These are phyloP conservation scores for Trichopoda pennipes DNA, from an alignment of 2,888 invertebrate genomes.

Conservation along the genomic window DNA sequence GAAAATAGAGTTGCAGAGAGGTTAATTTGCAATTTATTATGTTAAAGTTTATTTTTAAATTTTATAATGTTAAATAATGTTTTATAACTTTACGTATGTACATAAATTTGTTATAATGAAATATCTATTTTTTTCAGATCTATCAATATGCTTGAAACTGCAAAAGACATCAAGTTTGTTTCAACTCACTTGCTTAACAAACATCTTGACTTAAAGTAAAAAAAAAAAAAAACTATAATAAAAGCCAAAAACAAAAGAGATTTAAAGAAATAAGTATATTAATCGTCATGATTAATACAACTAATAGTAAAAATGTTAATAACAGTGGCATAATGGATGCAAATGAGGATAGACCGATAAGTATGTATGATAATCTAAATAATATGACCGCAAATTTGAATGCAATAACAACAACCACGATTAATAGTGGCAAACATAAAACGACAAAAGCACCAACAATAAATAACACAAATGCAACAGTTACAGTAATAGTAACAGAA, in stretches of 20 bases:
- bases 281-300: slow-evolving; percentile 42
- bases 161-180: slow-evolving; percentile 5
- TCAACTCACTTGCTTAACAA: slow-evolving; percentile 13
- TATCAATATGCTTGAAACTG: slow-evolving; percentile 28
- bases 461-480: slow-evolving; percentile 54
- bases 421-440: slow-evolving; percentile 70
- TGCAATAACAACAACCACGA: slow-evolving; percentile 53
- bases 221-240: slow-evolving; percentile 20
- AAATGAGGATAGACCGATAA: slow-evolving; percentile 77
- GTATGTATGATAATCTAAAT: slow-evolving; percentile 80
- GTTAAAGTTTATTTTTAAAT: too few relatives aligned
- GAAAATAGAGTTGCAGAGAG: too few relatives aligned
- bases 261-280: slow-evolving; percentile 37
- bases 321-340: slow-evolving; percentile 72
- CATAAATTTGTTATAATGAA: neutral
- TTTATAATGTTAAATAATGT: too few relatives aligned
- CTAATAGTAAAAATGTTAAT: slow-evolving; percentile 27
- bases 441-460: slow-evolving; percentile 66
- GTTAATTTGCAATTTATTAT: too few relatives aligned
- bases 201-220: neutral
- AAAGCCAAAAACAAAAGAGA: neutral
- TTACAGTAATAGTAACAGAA: slow-evolving; percentile 14
- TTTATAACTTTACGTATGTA: too few relatives aligned
- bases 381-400: slow-evolving; percentile 62
- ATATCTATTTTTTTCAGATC: slow-evolving; percentile 29